Evolutionary conservation across 2,888 invertebrate species (phyloP), one percentile per base, ranked within the genome.

Genomic region (Tetranychus piercei): DNA sequence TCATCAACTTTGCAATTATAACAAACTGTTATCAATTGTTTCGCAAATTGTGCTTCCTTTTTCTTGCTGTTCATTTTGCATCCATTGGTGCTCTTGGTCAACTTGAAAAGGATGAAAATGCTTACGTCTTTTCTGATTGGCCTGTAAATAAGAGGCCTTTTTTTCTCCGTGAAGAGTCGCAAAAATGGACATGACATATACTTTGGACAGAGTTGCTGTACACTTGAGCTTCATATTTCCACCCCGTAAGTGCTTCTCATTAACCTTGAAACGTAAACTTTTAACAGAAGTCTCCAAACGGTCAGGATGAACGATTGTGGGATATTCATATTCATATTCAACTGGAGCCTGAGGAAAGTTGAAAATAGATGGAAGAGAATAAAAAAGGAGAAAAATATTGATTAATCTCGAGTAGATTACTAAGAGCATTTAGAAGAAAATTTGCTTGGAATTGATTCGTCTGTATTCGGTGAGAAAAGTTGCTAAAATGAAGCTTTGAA

Each of bases 151-250:
- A 7, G 15, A 1, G 55, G 34, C 34, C 69, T 23, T 69, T 8
- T 23, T 69, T 11, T 22, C 69, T 23, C 69, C 69, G 34, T n/a
- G 20, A 69, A 22, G n/a, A 11, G 22, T 22, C 69, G 20, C 20
- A 4, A 5, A 23, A 23, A 22, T 74, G 20, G 72, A 74, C 72
- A 72, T 74, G 11, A 34, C 65, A 20, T 45, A 20, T 11, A 11
- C 67, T 44, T 55, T 9, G 6, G 75, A 73, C 5, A 74, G 71
- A 4, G 69, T 73, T 8, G 75, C 75, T 11, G 64, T 73, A 72
- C 77, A 77, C 75, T 77, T 77, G 73, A 78, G 77, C 73, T 75
- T 77, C 78, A 78, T 78, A 72, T 77, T 77, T 45, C 78, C 77
- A 22, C 77, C 74, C 23, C 65, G 72, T 72, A 78, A 77, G 73